Percentiles rank a stretch among this genome's conserved stretches.
phyloP scores from a whole-genome alignment of 2,797 vertebrate genomes.

The Dendrocincla fuliginosa region DNA sequence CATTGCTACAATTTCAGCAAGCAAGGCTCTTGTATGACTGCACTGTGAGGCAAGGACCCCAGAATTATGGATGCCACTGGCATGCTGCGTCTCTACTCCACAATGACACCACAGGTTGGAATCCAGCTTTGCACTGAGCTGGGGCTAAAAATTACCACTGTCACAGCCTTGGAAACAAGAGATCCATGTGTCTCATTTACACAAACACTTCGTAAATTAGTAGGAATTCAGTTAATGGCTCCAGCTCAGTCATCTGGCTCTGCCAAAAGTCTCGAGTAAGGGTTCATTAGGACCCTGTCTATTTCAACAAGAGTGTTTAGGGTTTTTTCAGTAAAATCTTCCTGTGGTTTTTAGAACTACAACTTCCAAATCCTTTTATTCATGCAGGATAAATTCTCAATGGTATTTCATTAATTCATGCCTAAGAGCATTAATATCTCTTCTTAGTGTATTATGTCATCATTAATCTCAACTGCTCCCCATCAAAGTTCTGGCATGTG shows the following conservation, averaged over 20 bases:
- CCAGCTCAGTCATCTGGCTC: not conserved
- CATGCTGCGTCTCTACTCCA: not conserved
- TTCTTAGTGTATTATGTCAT: constrained; percentile 41
- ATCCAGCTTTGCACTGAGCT: not conserved
- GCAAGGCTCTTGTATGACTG: not conserved
- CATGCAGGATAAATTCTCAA: constrained; percentile 54
- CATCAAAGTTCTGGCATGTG: constrained; percentile 38
- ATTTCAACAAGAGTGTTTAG: not conserved
- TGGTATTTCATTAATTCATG: constrained; percentile 61
- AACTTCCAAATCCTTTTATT: constrained; percentile 51
- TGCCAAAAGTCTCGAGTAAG: not conserved
- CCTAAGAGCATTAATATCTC: constrained; percentile 49
- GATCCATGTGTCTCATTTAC: not conserved
- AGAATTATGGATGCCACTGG: too few species aligned
- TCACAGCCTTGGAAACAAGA: not conserved
- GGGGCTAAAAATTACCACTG: not conserved
- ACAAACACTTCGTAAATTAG: not conserved
- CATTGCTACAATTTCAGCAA: not conserved
- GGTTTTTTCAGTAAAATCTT: not conserved
- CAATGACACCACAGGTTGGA: not conserved
- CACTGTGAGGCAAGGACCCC: not conserved
- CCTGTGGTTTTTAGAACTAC: not conserved
- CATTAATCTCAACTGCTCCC: constrained; percentile 35
- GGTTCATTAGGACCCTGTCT: not conserved
- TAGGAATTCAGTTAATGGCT: not conserved